Percentiles rank a stretch among this genome's conserved stretches.
Conservation (phyloP, 2,797 vertebrate species). For the Acipenser oxyrinchus region DNA sequence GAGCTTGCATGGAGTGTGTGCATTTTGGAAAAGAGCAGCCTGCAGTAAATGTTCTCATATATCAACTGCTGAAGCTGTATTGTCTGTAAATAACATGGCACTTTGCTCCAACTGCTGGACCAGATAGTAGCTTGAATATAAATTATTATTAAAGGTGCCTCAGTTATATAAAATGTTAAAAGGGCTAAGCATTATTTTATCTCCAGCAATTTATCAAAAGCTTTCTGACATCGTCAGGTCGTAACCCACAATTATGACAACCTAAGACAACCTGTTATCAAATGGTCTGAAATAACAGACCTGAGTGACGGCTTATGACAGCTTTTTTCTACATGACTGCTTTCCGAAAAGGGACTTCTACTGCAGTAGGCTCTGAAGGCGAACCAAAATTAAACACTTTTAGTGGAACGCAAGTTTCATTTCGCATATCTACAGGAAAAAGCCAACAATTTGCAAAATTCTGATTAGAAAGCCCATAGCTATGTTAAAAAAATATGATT, state of each 20-base stretch:
- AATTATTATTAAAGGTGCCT: no score
- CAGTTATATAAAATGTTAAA: no score
- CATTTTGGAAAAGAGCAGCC: background rate
- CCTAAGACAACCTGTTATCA: background rate
- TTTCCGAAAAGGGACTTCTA: background rate
- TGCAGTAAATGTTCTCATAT: background rate
- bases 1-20: no score
- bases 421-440: background rate
- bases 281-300: conserved; percentile 7
- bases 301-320: conserved; percentile 14
- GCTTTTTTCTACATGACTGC: conserved; percentile 4
- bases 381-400: background rate
- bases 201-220: no score
- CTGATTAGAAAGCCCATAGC: no score
- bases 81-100: background rate
- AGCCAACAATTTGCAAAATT: no score
- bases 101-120: background rate
- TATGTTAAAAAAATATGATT: no score
- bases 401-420: background rate
- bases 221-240: background rate
- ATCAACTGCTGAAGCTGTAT: background rate
- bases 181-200: no score
- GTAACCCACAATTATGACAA: background rate
- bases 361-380: background rate
- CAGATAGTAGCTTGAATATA: no score